These are phyloP conservation scores for Bombus soroeensis DNA, from an alignment of 1,140 invertebrate genomes.

Conservation along the genomic window DNA sequence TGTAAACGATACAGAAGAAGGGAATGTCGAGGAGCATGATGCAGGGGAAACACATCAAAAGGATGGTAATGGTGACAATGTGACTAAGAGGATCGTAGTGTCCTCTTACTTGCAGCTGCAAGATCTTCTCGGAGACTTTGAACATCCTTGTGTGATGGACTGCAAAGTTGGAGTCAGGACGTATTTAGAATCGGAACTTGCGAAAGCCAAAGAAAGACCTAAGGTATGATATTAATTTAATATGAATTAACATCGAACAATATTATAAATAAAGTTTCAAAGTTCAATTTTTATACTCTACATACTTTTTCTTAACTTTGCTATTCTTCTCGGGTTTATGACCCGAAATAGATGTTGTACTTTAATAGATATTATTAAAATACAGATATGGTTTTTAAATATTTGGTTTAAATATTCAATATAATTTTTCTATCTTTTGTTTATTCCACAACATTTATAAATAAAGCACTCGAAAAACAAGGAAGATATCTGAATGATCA, in stretches of 20 bases:
- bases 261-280: too few relatives aligned
- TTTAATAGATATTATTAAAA: too few relatives aligned
- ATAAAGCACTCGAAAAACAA: too few relatives aligned
- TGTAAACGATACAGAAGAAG: slow-evolving; percentile 72
- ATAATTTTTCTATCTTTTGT: neutral
- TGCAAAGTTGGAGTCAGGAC: slow-evolving; percentile 97
- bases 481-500: too few relatives aligned
- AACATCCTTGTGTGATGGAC: slow-evolving; percentile 97
- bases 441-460: too few relatives aligned
- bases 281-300: slow-evolving; percentile 48
- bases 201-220: slow-evolving; percentile 96
- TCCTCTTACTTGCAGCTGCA: slow-evolving; percentile 92
- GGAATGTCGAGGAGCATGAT: slow-evolving; percentile 46
- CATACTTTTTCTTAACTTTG: too few relatives aligned
- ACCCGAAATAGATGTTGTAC: too few relatives aligned
- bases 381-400: too few relatives aligned
- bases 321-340: too few relatives aligned
- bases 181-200: slow-evolving; percentile 96
- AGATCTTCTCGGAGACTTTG: slow-evolving; percentile 95
- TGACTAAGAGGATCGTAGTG: slow-evolving; percentile 60
- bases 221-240: slow-evolving; percentile 85
- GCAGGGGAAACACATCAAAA: slow-evolving; percentile 53
- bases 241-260: neutral
- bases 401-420: neutral
- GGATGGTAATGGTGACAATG: slow-evolving; percentile 40